Conservation (phyloP, 2,888 invertebrate species). For the Campaea margaritaria region DNA sequence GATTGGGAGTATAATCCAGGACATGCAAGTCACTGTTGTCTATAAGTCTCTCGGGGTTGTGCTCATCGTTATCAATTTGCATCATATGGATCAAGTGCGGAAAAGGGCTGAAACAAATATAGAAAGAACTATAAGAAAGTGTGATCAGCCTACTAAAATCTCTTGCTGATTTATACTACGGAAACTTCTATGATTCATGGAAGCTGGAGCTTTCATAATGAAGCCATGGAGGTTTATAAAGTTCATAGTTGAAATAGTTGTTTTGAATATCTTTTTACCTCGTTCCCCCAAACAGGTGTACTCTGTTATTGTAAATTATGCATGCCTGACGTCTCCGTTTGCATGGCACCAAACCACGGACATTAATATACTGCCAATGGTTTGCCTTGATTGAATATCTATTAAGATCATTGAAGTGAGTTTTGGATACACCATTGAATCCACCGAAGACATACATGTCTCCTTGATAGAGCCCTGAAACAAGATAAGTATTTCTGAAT, state of each 20-base stretch:
- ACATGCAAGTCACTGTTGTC: constrained; percentile 94
- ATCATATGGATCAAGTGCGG: constrained; percentile 44
- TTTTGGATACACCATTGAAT: constrained; percentile 90
- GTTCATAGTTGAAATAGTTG: too few relatives aligned
- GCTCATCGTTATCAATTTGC: constrained; percentile 52
- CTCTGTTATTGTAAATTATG: constrained; percentile 88
- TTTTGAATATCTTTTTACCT: too few relatives aligned
- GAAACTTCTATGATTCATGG: too few relatives aligned
- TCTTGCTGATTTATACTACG: neutral
- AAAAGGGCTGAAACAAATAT: constrained; percentile 58
- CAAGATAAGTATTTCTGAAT: constrained; percentile 4
- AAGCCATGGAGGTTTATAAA: too few relatives aligned
- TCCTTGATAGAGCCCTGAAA: constrained; percentile 91
- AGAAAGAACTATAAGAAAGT: constrained; percentile 6
- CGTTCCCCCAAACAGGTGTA: constrained; percentile 96
- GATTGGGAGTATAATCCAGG: constrained; percentile 90
- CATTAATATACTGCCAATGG: constrained; percentile 86
- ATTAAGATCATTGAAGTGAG: constrained; percentile 94
- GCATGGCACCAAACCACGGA: constrained; percentile 86
- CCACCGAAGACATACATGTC: constrained; percentile 96
- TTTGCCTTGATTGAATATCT: constrained; percentile 88
- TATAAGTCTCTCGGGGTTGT: constrained; percentile 83
- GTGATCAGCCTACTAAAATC: neutral
- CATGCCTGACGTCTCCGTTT: constrained; percentile 92
- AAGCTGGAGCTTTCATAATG: too few relatives aligned